Evolutionary conservation across 2,888 invertebrate genomes (phyloP), one percentile per base, ranked within the genome.

Genomic region (Agonopterix heracliana): DNA sequence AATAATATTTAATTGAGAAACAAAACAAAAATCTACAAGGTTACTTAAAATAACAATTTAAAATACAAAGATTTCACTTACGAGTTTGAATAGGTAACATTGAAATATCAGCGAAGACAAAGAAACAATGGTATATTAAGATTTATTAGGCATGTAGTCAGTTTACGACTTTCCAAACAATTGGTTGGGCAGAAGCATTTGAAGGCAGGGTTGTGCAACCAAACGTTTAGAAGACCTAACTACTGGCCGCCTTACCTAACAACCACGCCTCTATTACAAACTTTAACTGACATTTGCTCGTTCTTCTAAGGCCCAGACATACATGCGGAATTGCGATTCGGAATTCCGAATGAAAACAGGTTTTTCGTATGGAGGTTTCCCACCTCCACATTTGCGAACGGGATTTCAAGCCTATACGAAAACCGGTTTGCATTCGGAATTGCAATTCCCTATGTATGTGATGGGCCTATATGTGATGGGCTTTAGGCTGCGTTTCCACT

Each of bases 51-150:
- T 26, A 26, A 26, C 26, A 26, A 26, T 13, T 13, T 41, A 41
- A 13, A 41, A 13, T 12, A 5, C 13, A 8, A 13, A 14, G 41
- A 13, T 13, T 41, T 11, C 12, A 41, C 38, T 38, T 38, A n/a
- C 38, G 13, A 40, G n/a, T 11, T 5, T 40, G n/a, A 40, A 40
- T 12, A 38, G 38, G 38, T 38, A 38, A 38, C 64, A 68, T 68
- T 71, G 67, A 69, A 68, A 66, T 63, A 67, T 59, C 59, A 59
- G 49, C 48, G 4, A 51, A 66, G 58, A 65, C 74, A 71, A 71
- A 70, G 71, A 70, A 77, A 80, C 78, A 78, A 79, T 75, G 62
- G 67, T 53, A 59, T 71, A 71, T 71, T 63, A 71, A 71, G 67
- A 73, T 76, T 76, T 74, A 76, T 74, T 70, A 62, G 60, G 62